phyloP scores from a whole-genome alignment of 2,113 vertebrate genomes.

The Nothocercus nigrocapillus region DNA sequence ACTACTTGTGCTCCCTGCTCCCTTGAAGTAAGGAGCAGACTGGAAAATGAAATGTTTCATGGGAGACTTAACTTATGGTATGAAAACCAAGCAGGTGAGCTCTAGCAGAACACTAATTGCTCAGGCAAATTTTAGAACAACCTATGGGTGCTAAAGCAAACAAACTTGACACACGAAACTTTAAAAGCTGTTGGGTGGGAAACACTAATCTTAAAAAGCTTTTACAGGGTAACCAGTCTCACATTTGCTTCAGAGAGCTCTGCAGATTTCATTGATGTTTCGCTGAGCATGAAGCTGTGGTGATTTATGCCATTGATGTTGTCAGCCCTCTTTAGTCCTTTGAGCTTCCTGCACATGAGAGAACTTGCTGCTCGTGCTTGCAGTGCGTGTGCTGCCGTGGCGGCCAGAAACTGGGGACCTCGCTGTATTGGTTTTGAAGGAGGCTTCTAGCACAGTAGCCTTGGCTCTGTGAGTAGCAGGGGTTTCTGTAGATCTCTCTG shows the following conservation, averaged over 20 bases:
- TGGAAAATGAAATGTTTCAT: neutral
- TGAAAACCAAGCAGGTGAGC: neutral
- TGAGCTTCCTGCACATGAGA: fast-evolving
- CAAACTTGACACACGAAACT: neutral
- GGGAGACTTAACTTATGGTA: neutral
- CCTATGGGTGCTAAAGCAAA: neutral
- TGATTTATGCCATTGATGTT: neutral
- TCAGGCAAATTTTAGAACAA: neutral
- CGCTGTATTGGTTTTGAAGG: neutral
- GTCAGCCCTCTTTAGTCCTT: neutral
- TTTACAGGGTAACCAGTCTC: fast-evolving
- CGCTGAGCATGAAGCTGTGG: neutral
- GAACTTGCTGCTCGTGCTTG: neutral
- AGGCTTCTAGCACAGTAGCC: neutral
- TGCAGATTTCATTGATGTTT: neutral
- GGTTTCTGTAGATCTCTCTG: neutral
- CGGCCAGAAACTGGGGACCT: neutral
- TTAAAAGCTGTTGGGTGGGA: neutral
- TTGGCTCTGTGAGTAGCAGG: neutral
- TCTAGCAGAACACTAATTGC: neutral
- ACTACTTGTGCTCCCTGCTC: fast-evolving
- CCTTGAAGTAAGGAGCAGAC: neutral
- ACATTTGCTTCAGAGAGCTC: neutral
- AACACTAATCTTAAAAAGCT: neutral
- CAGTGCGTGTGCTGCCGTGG: neutral